phyloP scores from a whole-genome alignment of 2,797 vertebrate genomes.

The Tangara arthus region DNA sequence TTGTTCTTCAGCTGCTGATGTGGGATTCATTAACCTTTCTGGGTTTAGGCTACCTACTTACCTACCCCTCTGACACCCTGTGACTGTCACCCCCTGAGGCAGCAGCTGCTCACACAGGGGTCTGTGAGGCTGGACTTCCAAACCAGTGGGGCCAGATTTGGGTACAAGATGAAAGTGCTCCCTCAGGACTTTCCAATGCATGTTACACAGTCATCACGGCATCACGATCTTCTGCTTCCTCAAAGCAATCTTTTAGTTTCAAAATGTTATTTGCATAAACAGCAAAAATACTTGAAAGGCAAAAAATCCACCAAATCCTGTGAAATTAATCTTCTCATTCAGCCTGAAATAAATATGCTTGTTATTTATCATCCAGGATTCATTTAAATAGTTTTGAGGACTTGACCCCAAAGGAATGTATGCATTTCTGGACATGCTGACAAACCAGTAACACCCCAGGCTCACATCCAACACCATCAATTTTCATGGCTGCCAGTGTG shows the following conservation, averaged over 20 bases:
- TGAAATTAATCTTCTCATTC: background rate
- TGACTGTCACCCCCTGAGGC: background rate
- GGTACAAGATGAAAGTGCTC: background rate
- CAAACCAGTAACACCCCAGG: background rate
- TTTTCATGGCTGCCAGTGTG: background rate
- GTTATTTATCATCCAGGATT: background rate
- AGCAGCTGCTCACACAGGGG: background rate
- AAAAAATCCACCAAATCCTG: background rate
- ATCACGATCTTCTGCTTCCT: background rate
- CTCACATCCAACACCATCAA: background rate
- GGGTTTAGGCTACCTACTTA: background rate
- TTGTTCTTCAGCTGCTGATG: background rate
- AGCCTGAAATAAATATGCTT: background rate
- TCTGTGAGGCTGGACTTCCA: background rate
- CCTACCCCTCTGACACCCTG: background rate
- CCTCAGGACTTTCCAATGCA: background rate
- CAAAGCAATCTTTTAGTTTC: background rate
- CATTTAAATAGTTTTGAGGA: background rate
- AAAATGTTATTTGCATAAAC: background rate
- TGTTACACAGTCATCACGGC: rapidly evolving
- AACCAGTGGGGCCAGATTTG: background rate
- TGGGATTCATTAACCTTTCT: background rate
- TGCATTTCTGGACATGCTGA: background rate
- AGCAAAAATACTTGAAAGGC: background rate
- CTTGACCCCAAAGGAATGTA: background rate